Evolutionary conservation across 2,888 invertebrate genomes (phyloP).

Genomic region (Anaspis maculata): DNA sequence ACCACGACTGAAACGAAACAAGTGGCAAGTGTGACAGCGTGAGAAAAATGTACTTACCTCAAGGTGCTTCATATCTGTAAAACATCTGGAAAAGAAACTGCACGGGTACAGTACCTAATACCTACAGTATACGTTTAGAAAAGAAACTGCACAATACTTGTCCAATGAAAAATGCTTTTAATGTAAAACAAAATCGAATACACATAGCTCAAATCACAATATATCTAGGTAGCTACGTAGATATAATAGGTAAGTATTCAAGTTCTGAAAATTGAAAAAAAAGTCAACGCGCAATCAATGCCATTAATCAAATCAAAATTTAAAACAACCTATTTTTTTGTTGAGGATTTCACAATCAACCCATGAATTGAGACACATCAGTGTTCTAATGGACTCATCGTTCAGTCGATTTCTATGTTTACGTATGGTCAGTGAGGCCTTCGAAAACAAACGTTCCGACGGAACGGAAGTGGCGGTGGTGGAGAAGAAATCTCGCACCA

Average conservation of each 20-base stretch:
- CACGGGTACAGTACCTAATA: no score
- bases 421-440: conserved; percentile 13
- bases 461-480: conserved; percentile 13
- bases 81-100: no score
- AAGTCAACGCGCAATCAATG: no score
- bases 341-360: conserved; percentile 4
- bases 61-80: no score
- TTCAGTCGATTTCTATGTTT: conserved; percentile 7
- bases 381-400: conserved; percentile 5
- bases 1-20: no score
- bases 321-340: not conserved
- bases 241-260: not conserved
- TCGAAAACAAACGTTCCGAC: conserved; percentile 15
- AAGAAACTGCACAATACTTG: no score
- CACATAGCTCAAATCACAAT: no score
- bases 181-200: no score
- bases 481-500: conserved; percentile 15
- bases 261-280: not conserved
- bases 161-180: no score
- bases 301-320: not conserved
- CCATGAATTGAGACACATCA: conserved; percentile 11
- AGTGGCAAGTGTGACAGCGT: no score
- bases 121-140: no score
- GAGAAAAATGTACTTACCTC: no score
- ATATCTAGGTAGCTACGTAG: not conserved